Base-by-base conservation (phyloP, 2,888 invertebrate species). In the Lucinisca nassula region DNA sequence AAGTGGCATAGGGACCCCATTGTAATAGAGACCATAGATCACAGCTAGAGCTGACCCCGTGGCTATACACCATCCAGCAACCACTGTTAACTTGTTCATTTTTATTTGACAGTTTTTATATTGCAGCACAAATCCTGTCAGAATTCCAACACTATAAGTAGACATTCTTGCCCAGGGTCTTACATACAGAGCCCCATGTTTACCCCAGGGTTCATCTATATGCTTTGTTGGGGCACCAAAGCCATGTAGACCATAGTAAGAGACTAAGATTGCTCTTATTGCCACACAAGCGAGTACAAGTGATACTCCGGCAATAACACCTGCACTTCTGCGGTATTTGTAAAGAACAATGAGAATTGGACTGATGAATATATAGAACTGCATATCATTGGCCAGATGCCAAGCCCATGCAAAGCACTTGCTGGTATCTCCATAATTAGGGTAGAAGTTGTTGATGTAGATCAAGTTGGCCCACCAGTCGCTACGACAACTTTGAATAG, bases 141-240 rank as follows among this genome's bases (percentile, higher is more conserved):
- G 67, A 67, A 96, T 90, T 30, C 96, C 96, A 32, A 96, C 91
- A 21, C 96, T 90, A 90, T 96, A 96, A 4, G 96, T 96, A 17
- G 95, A 95, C 79, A 96, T 95, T 74, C 96, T 92, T 38, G 95
- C 93, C 91, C 96, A 97, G 3, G 96, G 96, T 67, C 95, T 94
- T 27, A 95, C 93, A 89, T 97, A 97, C 3, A 91, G 35, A 1
- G 89, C 82, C 0, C 79, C 80, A 27, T 51, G 61, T 21, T 74
- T 27, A 10, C 45, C 84, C 82, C 81, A 88, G 14, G 76, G 73
- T 40, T 89, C 87, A 73, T 88, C 83, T 30, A 27, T 78, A 37
- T 87, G 86, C 51, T 85, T 88, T 10, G 86, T 78, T 1, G 38
- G 8, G 17, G 30, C 40, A 27, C 17, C 14, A 8, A 27, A 35